Conservation (phyloP, 2,797 vertebrate species). For the Malurus leucopterus region DNA sequence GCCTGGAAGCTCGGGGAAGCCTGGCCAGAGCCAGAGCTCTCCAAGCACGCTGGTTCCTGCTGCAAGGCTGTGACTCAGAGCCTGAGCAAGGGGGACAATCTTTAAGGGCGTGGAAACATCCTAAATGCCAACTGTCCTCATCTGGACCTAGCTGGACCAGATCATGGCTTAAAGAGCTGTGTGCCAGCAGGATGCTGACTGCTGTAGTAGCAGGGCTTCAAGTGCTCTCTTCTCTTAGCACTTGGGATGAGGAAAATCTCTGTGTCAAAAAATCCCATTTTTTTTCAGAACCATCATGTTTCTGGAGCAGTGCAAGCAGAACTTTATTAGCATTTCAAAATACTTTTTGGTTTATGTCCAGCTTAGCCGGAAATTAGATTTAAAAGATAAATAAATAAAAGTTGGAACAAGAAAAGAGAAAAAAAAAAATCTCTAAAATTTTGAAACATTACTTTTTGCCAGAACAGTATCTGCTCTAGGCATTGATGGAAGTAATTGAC, state of each 20-base stretch:
- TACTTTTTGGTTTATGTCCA: not conserved
- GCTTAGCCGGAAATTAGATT: not conserved
- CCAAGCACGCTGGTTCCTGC: not conserved
- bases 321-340: not conserved
- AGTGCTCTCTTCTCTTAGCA: not conserved
- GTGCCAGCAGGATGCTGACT: not conserved
- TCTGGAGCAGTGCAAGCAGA: not conserved
- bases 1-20: not conserved
- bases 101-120: not conserved
- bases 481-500: not conserved
- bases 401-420: not conserved
- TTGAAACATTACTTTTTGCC: not conserved
- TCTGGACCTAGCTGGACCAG: not conserved
- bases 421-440: not conserved
- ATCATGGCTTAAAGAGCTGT: not conserved
- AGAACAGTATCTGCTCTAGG: not conserved
- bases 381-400: not conserved
- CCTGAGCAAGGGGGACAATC: not conserved
- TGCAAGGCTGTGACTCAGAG: not conserved
- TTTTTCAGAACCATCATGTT: not conserved
- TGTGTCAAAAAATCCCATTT: not conserved
- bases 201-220: not conserved
- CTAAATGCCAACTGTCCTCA: not conserved
- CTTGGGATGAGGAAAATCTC: not conserved
- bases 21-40: not conserved